These are phyloP conservation scores for Cynopterus sphinx DNA, from an alignment of 2,797 vertebrate species.

Conservation along the genomic window DNA sequence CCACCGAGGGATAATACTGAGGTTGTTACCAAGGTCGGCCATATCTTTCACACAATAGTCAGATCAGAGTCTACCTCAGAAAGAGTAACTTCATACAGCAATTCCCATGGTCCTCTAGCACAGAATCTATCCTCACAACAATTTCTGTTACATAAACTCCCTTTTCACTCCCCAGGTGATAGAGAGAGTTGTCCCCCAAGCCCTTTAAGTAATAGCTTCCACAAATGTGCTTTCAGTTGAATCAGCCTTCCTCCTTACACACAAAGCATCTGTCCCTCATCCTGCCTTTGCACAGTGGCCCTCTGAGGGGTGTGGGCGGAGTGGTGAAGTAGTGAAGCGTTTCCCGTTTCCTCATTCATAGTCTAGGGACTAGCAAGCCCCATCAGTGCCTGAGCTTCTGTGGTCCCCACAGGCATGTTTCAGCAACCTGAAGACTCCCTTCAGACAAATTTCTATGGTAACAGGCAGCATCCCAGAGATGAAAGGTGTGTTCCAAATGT, in stretches of 20 bases:
- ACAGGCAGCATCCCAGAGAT: conserved; percentile 66
- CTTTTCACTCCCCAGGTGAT: background rate
- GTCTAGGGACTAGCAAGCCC: background rate
- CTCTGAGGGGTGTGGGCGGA: background rate
- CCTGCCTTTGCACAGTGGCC: background rate
- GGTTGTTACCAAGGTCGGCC: too few relatives aligned
- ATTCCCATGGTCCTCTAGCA: background rate
- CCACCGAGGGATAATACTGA: too few relatives aligned
- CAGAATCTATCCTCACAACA: background rate
- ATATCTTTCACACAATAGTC: background rate
- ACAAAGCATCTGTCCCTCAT: background rate
- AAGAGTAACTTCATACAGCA: background rate
- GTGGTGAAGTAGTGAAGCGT: fast-evolving
- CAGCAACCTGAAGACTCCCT: conserved; percentile 51
- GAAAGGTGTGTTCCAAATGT: conserved; percentile 76
- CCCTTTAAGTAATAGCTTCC: background rate
- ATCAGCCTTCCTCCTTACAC: background rate
- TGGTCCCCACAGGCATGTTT: conserved; percentile 25
- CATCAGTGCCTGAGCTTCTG: background rate
- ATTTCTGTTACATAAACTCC: background rate
- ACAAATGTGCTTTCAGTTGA: background rate
- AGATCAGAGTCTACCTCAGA: background rate
- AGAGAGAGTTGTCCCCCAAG: background rate
- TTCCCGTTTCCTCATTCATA: background rate
- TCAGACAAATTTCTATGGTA: conserved; percentile 82